Conservation (phyloP, 2,113 vertebrate genomes). For the Eolophus roseicapilla region DNA sequence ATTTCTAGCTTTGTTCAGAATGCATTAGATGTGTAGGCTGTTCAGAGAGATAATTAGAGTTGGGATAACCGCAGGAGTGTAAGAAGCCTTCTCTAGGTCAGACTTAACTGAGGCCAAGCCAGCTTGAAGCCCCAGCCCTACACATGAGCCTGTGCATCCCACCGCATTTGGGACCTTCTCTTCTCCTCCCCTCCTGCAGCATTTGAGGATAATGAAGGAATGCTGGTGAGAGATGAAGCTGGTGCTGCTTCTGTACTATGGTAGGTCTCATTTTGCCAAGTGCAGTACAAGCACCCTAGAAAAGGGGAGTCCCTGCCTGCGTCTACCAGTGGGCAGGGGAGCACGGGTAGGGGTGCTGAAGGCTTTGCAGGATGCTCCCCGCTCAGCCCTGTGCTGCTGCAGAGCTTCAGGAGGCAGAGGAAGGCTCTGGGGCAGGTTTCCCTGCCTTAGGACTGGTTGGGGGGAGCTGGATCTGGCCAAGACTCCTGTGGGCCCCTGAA, state of each 20-base stretch:
- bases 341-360: rapidly evolving
- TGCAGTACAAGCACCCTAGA: rapidly evolving
- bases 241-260: not conserved
- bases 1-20: slow-evolving; percentile 72
- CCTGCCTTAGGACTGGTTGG: rapidly evolving
- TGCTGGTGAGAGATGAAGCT: not conserved
- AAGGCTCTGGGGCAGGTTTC: not conserved
- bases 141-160: rapidly evolving
- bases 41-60: slow-evolving; percentile 64
- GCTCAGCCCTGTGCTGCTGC: rapidly evolving
- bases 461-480: not conserved
- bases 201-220: rapidly evolving
- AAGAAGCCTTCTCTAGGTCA: slow-evolving; percentile 34
- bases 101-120: not conserved
- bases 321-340: not conserved
- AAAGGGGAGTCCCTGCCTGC: not conserved
- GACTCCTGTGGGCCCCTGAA: not conserved
- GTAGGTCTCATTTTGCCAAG: not conserved
- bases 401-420: not conserved
- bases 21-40: slow-evolving; percentile 70
- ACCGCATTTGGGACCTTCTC: rapidly evolving
- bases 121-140: not conserved
- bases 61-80: slow-evolving; percentile 37
- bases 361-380: not conserved
- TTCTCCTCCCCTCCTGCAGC: not conserved